Evolutionary conservation across 2,113 vertebrate species (phyloP).

Genomic region (Anser brachyrhynchus): DNA sequence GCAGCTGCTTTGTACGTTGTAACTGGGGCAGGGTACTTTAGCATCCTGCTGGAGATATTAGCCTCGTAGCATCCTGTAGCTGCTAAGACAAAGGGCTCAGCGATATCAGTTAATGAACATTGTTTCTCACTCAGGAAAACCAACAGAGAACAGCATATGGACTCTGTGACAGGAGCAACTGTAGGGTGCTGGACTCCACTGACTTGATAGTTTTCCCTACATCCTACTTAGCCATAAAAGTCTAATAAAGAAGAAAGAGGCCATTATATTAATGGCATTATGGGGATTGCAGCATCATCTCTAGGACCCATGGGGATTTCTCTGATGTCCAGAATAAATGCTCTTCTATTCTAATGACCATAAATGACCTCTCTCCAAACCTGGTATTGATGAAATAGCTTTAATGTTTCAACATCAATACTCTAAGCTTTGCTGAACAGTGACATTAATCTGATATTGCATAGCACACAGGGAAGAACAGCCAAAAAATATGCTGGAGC

Average conservation of each 20-base stretch:
- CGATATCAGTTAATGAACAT: neutral
- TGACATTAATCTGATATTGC: conserved; percentile 60
- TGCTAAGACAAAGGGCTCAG: conserved; percentile 8
- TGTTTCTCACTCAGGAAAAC: conserved; percentile 50
- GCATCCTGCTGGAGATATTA: conserved; percentile 29
- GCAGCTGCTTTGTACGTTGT: neutral
- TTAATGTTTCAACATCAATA: conserved; percentile 61
- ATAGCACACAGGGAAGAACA: conserved; percentile 25
- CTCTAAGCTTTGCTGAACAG: conserved; percentile 53
- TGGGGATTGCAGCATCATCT: conserved; percentile 50
- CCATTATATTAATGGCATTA: conserved; percentile 55
- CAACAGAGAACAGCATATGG: conserved; percentile 59
- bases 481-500: conserved; percentile 13
- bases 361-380: conserved; percentile 56
- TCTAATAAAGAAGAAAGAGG: conserved; percentile 67
- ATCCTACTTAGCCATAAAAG: conserved; percentile 53
- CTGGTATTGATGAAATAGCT: conserved; percentile 64
- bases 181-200: conserved; percentile 62
- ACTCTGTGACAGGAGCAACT: conserved; percentile 45
- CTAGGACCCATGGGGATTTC: conserved; percentile 45
- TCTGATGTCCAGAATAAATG: conserved; percentile 63
- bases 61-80: neutral
- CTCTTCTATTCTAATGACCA: conserved; percentile 50
- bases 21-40: conserved; percentile 4
- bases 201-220: conserved; percentile 60